phyloP scores from a whole-genome alignment of 2,797 vertebrate species.

The Schizopygopsis malacanthus region DNA sequence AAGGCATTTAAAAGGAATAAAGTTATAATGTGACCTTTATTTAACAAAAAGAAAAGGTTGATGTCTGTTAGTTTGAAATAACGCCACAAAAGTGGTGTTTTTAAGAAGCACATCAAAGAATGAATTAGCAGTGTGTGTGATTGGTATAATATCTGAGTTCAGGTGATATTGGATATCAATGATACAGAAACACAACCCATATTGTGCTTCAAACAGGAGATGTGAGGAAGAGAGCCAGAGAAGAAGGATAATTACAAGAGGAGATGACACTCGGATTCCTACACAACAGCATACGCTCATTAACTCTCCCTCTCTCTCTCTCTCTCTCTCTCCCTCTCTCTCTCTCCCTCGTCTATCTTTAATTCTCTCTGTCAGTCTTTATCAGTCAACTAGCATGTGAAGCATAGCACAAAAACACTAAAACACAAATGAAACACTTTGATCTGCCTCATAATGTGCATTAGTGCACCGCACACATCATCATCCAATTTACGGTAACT shows the following conservation, averaged over 20 bases:
- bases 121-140: slow-evolving; percentile 13
- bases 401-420: slow-evolving; percentile 19
- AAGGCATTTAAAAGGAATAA: neutral
- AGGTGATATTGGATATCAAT: slow-evolving; percentile 29
- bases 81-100: too few relatives aligned
- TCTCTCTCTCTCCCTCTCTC: slow-evolving; percentile 27
- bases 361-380: slow-evolving; percentile 28
- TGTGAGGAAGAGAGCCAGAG: slow-evolving; percentile 19
- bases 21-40: neutral
- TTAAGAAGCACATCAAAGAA: neutral
- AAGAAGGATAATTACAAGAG: slow-evolving; percentile 49
- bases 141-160: neutral
- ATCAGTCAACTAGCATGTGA: slow-evolving; percentile 13
- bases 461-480: neutral
- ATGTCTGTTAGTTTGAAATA: neutral
- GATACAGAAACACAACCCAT: slow-evolving; percentile 24
- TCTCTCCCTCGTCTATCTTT: slow-evolving; percentile 29
- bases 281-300: slow-evolving; percentile 40
- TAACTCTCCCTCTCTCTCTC: slow-evolving; percentile 34
- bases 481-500: slow-evolving; percentile 16
- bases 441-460: slow-evolving; percentile 30
- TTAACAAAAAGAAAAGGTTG: neutral
- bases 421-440: slow-evolving; percentile 30
- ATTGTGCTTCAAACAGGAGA: slow-evolving; percentile 32
- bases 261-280: slow-evolving; percentile 30